Percentiles rank a stretch among this genome's conserved stretches.
Evolutionary conservation across 2,888 invertebrate species (phyloP).

Genomic region (Agrotis ipsilon): DNA sequence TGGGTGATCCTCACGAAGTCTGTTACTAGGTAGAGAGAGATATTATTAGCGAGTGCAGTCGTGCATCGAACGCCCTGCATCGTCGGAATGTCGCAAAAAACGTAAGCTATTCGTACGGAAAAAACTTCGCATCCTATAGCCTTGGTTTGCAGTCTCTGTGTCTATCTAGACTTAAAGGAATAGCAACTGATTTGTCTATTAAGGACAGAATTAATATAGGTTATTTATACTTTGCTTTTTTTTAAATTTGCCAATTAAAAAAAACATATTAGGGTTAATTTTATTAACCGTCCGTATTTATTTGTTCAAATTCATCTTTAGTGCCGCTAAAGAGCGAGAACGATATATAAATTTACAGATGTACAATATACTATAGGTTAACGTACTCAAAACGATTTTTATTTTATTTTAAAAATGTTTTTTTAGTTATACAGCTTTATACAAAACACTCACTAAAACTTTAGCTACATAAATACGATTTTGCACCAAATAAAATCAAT

Average conservation of each 20-base stretch:
- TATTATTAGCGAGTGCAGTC: conserved; percentile 72
- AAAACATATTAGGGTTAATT: too few relatives aligned
- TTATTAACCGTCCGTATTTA: too few relatives aligned
- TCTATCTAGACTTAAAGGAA: conserved; percentile 1
- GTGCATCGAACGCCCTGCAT: conserved; percentile 68
- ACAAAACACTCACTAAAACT: too few relatives aligned
- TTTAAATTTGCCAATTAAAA: too few relatives aligned
- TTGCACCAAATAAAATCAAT: background rate
- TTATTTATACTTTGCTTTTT: too few relatives aligned
- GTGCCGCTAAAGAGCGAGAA: conserved; percentile 5
- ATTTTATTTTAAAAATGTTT: conserved; percentile 4
- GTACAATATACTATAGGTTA: background rate
- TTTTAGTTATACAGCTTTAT: background rate
- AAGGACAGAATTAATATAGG: background rate
- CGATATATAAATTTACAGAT: background rate
- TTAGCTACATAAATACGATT: background rate
- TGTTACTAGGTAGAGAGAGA: conserved; percentile 62
- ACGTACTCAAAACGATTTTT: conserved; percentile 1
- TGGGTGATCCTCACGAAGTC: conserved; percentile 45
- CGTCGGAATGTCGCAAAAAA: conserved; percentile 68
- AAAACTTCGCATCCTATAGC: conserved; percentile 19
- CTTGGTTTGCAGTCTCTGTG: conserved; percentile 23
- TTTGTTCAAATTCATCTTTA: background rate
- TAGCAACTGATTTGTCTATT: background rate
- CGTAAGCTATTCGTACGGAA: conserved; percentile 28